Conservation (phyloP, 2,888 invertebrate genomes). For the Isotomurus palustris region DNA sequence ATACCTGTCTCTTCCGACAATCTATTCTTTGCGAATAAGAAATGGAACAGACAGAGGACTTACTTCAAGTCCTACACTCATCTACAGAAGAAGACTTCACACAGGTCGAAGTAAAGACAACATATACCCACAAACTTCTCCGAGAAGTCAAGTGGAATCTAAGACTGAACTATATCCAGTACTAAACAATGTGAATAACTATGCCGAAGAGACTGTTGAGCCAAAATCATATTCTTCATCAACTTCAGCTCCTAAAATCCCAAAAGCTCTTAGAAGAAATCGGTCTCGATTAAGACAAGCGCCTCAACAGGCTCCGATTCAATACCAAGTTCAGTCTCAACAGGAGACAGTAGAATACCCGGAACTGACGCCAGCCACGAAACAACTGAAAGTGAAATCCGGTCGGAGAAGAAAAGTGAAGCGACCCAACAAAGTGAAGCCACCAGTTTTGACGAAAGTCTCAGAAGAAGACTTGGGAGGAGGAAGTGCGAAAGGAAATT, state of each 20-base stretch:
- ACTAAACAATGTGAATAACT: too few species aligned
- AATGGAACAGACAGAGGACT: background rate
- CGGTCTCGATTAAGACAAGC: slow-evolving; percentile 1
- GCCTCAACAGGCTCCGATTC: background rate
- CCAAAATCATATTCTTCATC: background rate
- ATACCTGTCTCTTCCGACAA: too few species aligned
- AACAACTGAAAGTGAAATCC: slow-evolving; percentile 23
- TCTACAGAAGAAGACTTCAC: slow-evolving; percentile 6
- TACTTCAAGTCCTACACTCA: slow-evolving; percentile 5
- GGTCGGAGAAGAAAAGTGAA: slow-evolving; percentile 41
- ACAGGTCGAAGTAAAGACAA: background rate
- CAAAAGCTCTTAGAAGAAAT: background rate
- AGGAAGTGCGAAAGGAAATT: slow-evolving; percentile 9
- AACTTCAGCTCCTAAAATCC: background rate
- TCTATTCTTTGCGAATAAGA: background rate
- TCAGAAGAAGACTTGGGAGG: slow-evolving; percentile 26
- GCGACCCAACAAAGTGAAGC: slow-evolving; percentile 31
- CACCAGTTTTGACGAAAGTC: slow-evolving; percentile 20
- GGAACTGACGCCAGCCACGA: slow-evolving; percentile 25
- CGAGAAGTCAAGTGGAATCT: background rate
- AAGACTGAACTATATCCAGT: too few species aligned
- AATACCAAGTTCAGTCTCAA: background rate
- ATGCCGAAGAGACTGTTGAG: background rate
- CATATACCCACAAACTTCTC: slow-evolving; percentile 7
- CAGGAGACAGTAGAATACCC: slow-evolving; percentile 11